Evolutionary conservation across 2,888 invertebrate species (phyloP), one percentile per base, ranked within the genome.

Genomic region (Dynastes grantii): DNA sequence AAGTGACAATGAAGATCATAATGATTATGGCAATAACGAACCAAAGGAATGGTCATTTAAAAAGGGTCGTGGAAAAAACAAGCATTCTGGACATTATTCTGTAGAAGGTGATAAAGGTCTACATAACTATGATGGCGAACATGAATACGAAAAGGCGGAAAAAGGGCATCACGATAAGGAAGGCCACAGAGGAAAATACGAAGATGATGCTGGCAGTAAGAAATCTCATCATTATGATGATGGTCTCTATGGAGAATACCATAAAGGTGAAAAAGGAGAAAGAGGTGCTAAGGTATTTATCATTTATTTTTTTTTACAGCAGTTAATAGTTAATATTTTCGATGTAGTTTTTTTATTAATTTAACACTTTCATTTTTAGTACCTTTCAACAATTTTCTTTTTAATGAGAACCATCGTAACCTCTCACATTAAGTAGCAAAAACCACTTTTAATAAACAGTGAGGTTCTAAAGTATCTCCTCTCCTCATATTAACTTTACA

Each of bases 101-200:
- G 88, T 89, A 13, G 90, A 92, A 76, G 91, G 91, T 1, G 92
- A 92, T 75, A 90, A 92, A 76, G 93, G 93, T 11, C 92, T 92
- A 84, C 93, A 93, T 85, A 92, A 92, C 0, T 93, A 93, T 85
- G 92, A 93, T 89, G 93, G 92, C 1, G 88, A 90, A 80, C 93
- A 94, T 85, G 90, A 93, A 81, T 91, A 92, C 82, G 91, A 92
- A 78, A 92, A 93, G 85, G 91, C 90, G 0, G 90, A 91, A 76
- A 92, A 93, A 83, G 94, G 94, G 0, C 92, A 94, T 84, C 93
- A 93, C 84, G 92, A 94, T 83, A 92, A 93, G 81, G 93, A 93
- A 83, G 90, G 91, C 58, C 93, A 94, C 83, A 89, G 91, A 55
- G 91, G 92, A 27, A 91, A 92, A 82, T 94, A 93, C 86, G 89